Conservation (phyloP, 2,888 invertebrate species). For the Polydrusus pterygomalis region DNA sequence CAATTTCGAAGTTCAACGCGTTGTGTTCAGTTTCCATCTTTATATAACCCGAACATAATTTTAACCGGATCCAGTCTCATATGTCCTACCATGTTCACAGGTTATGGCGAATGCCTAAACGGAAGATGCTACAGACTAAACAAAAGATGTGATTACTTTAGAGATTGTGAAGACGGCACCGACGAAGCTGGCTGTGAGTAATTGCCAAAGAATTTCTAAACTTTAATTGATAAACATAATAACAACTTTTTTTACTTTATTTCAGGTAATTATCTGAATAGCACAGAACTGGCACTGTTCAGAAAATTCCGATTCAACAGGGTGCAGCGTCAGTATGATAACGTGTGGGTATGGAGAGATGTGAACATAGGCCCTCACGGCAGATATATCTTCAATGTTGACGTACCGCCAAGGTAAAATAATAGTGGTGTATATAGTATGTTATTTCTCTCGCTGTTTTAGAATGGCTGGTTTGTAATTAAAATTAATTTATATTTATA, state of each 20-base stretch:
- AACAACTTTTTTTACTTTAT: constrained; percentile 1
- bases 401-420: constrained; percentile 80
- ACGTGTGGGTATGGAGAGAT: constrained; percentile 97
- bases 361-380: constrained; percentile 95
- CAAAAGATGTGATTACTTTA: constrained; percentile 83
- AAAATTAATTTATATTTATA: neutral
- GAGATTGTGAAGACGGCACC: constrained; percentile 89
- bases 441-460: neutral
- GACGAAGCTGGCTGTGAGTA: constrained; percentile 86
- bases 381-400: constrained; percentile 88
- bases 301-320: constrained; percentile 91
- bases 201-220: neutral
- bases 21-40: no score
- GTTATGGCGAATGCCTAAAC: constrained; percentile 86
- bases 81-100: constrained; percentile 77
- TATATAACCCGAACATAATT: no score
- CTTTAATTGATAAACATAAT: no score
- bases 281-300: constrained; percentile 82
- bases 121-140: constrained; percentile 84
- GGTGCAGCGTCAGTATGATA: constrained; percentile 92
- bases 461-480: neutral
- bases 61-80: no score
- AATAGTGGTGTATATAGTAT: neutral
- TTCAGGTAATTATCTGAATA: constrained; percentile 77
- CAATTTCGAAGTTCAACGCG: no score